A percentile compares a stretch with the other conserved stretches of the same genome.
Conservation (phyloP, 1,140 invertebrate species). For the Ericerus pela region DNA sequence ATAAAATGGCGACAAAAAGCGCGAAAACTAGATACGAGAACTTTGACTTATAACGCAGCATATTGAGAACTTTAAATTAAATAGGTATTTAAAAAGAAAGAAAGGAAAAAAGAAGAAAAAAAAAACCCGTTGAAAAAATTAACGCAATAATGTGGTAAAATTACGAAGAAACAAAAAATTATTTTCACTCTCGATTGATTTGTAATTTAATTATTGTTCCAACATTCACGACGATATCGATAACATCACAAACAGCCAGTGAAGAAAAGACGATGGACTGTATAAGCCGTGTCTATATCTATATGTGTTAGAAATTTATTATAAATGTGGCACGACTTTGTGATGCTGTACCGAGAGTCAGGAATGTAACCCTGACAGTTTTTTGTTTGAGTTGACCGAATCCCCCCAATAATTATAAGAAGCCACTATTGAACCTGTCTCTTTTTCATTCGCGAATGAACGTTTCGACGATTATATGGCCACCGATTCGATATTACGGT, state of each 20-base stretch:
- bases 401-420: too few relatives aligned
- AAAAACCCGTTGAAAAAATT: not conserved
- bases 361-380: slow-evolving; percentile 4
- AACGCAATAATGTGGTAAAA: not conserved
- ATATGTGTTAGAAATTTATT: not conserved
- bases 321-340: not conserved
- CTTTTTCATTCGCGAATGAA: not conserved
- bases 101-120: not conserved
- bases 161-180: slow-evolving; percentile 4
- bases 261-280: not conserved
- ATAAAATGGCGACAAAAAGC: not conserved
- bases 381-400: too few relatives aligned
- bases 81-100: too few relatives aligned
- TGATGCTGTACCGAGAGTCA: not conserved
- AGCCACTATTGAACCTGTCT: slow-evolving; percentile 7
- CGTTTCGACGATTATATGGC: too few relatives aligned
- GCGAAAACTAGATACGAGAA: too few relatives aligned
- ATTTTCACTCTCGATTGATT: slow-evolving; percentile 7
- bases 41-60: too few relatives aligned
- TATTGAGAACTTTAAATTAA: too few relatives aligned
- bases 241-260: too few relatives aligned
- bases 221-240: slow-evolving; percentile 1
- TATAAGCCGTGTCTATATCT: not conserved
- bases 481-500: slow-evolving; percentile 7
- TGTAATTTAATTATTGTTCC: slow-evolving; percentile 1